Percentiles rank a stretch among this genome's conserved stretches.
Evolutionary conservation across 1,140 invertebrate genomes (phyloP).

Genomic region (Whitmania pigra): DNA sequence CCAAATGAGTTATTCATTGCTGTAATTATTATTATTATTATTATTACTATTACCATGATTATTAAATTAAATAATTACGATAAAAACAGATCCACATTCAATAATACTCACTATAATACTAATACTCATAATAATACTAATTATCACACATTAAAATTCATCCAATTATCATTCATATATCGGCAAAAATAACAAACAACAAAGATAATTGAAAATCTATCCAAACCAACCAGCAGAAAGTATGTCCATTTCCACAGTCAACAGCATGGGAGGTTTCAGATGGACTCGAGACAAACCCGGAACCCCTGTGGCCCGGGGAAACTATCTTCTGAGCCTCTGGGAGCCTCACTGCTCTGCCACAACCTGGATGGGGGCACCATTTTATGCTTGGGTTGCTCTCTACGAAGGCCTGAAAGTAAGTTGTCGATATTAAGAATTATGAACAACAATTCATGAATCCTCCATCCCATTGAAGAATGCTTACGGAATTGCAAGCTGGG

Average conservation of each 20-base stretch:
- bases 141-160: too few species aligned
- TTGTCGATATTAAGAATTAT: not conserved
- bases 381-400: constrained; percentile 60
- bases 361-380: constrained; percentile 60
- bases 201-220: not conserved
- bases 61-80: too few species aligned
- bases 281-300: constrained; percentile 27
- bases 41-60: too few species aligned
- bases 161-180: too few species aligned
- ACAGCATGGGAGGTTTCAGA: constrained; percentile 52
- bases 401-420: constrained; percentile 52
- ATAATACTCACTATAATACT: too few species aligned
- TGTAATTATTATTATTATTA: too few species aligned
- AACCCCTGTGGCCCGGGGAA: constrained; percentile 22
- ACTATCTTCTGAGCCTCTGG: constrained; percentile 46
- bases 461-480: too few species aligned
- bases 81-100: too few species aligned
- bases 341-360: constrained; percentile 55
- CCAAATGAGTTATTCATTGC: too few species aligned
- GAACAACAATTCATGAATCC: too few species aligned
- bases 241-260: constrained; percentile 61
- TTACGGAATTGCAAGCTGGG: too few species aligned
- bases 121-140: too few species aligned
- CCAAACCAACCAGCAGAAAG: constrained; percentile 55
- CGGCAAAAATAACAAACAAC: not conserved